Evolutionary conservation across 2,888 invertebrate genomes (phyloP).

Genomic region (Scaptodrosophila latifasciaeformis): DNA sequence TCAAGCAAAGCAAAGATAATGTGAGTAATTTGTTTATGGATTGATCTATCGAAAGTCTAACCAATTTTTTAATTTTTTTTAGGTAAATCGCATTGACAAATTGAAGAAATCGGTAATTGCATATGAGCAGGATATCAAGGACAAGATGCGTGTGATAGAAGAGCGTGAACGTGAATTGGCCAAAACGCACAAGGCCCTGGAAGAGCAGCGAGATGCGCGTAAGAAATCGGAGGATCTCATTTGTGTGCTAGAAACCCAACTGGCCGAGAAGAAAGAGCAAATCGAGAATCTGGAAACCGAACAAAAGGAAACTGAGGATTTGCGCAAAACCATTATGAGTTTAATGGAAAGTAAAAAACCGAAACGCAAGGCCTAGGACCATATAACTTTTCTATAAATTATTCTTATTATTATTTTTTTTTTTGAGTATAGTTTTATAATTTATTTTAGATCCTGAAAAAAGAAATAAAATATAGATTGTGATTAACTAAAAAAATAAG

Average conservation of each 20-base stretch:
- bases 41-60: no score
- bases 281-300: conserved; percentile 70
- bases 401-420: neutral
- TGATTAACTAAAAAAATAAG: no score
- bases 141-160: conserved; percentile 67
- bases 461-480: no score
- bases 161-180: conserved; percentile 69
- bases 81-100: conserved; percentile 63
- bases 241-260: conserved; percentile 69
- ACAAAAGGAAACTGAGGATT: conserved; percentile 72
- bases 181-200: conserved; percentile 68
- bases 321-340: conserved; percentile 73
- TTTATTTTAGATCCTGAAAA: no score
- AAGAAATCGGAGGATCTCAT: conserved; percentile 72
- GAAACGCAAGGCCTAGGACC: conserved; percentile 58
- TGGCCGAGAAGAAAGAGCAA: conserved; percentile 72
- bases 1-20: conserved; percentile 68
- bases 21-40: conserved; percentile 34
- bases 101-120: conserved; percentile 71
- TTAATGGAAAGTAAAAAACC: conserved; percentile 75
- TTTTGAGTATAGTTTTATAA: no score
- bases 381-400: neutral
- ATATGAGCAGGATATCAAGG: conserved; percentile 69
- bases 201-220: conserved; percentile 71
- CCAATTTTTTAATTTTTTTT: neutral